Percentiles rank a stretch among this genome's conserved stretches.
These are phyloP conservation scores for Pogonophryne albipinna DNA, from an alignment of 2,797 vertebrate species.

Conservation along the genomic window DNA sequence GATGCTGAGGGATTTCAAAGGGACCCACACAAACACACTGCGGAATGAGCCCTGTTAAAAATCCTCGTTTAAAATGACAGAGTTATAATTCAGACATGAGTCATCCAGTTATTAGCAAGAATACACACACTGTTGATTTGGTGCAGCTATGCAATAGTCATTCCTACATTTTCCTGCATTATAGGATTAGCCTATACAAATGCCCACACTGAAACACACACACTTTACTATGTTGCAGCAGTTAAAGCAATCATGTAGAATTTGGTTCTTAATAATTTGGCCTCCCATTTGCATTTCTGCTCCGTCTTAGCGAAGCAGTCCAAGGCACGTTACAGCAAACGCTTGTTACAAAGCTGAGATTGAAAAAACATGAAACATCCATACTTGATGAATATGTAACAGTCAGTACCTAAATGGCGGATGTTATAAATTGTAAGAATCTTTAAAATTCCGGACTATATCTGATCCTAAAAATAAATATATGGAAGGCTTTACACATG, in stretches of 20 bases:
- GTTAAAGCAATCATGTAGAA: slow-evolving; percentile 27
- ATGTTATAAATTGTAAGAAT: background rate
- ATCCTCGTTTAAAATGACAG: slow-evolving; percentile 49
- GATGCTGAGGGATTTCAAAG: slow-evolving; percentile 52
- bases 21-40: slow-evolving; percentile 23
- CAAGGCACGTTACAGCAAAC: background rate
- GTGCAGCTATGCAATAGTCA: slow-evolving; percentile 29
- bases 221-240: slow-evolving; percentile 25
- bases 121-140: slow-evolving; percentile 32
- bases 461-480: background rate
- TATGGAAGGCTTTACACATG: no score
- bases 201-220: slow-evolving; percentile 2
- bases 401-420: background rate
- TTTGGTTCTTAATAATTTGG: slow-evolving; percentile 24
- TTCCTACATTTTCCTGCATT: slow-evolving; percentile 33
- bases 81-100: slow-evolving; percentile 58
- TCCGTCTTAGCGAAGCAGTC: background rate
- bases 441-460: background rate
- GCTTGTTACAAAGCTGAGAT: background rate
- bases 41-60: slow-evolving; percentile 39
- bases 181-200: slow-evolving; percentile 7
- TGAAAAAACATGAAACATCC: background rate
- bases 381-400: background rate
- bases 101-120: slow-evolving; percentile 43
- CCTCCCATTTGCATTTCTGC: background rate